Evolutionary conservation across 1,140 invertebrate species (phyloP).

Genomic region (Drosophila grimshawi): DNA sequence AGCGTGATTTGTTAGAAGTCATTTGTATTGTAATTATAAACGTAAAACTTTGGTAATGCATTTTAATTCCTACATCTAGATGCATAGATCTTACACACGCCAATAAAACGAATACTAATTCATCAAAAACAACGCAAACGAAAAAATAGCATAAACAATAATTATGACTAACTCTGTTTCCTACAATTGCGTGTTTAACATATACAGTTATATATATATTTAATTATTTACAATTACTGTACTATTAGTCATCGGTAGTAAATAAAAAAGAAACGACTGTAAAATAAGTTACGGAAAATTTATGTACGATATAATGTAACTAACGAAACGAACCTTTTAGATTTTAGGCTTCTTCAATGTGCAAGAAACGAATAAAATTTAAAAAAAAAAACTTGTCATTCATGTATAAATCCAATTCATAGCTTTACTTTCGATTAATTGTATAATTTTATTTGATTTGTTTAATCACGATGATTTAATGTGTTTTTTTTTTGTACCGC

Average conservation of each 20-base stretch:
- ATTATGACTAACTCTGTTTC: constrained; percentile 81
- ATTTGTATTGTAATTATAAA: constrained; percentile 51
- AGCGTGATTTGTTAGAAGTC: constrained; percentile 78
- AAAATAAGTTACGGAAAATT: constrained; percentile 71
- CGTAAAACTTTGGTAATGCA: constrained; percentile 75
- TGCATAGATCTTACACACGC: constrained; percentile 36
- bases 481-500: constrained; percentile 19
- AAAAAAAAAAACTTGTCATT: constrained; percentile 56
- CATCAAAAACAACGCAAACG: constrained; percentile 38
- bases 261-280: constrained; percentile 74
- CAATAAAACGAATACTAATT: constrained; percentile 36
- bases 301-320: constrained; percentile 66
- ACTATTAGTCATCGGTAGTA: constrained; percentile 64
- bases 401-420: too few species aligned
- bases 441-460: too few species aligned
- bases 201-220: constrained; percentile 56
- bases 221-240: constrained; percentile 68
- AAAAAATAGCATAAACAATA: constrained; percentile 75
- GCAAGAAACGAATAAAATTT: constrained; percentile 80
- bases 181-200: constrained; percentile 63
- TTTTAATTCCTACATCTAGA: constrained; percentile 70
- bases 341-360: constrained; percentile 78
- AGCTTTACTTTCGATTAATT: neutral
- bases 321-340: constrained; percentile 76
- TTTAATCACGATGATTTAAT: neutral